Conservation (phyloP, 2,888 invertebrate species). For the Diadegma fenestrale region DNA sequence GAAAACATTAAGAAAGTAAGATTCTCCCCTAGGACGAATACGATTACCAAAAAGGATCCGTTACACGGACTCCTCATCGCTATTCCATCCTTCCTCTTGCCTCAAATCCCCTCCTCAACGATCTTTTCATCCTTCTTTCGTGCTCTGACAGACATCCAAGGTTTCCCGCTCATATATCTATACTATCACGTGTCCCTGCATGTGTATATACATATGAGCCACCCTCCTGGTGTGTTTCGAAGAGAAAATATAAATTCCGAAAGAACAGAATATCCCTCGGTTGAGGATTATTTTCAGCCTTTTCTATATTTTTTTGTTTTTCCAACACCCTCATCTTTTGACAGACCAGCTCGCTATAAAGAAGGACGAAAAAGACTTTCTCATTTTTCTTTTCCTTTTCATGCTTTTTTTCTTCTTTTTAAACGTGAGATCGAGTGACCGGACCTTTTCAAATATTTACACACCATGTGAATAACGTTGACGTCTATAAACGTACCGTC, state of each 20-base stretch:
- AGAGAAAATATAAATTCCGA: slow-evolving; percentile 49
- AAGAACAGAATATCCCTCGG: slow-evolving; percentile 45
- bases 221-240: slow-evolving; percentile 19
- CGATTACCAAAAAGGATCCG: slow-evolving; percentile 51
- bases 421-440: slow-evolving; percentile 19
- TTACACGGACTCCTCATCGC: slow-evolving; percentile 48
- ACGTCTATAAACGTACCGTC: background rate
- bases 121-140: slow-evolving; percentile 1
- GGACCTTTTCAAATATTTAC: slow-evolving; percentile 59
- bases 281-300: slow-evolving; percentile 22
- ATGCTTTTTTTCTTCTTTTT: background rate
- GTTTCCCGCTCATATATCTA: slow-evolving; percentile 32
- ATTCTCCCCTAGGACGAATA: slow-evolving; percentile 56
- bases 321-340: slow-evolving; percentile 29
- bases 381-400: slow-evolving; percentile 1
- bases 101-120: background rate
- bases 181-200: slow-evolving; percentile 11
- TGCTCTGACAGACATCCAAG: slow-evolving; percentile 48
- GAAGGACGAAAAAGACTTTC: slow-evolving; percentile 1
- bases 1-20: slow-evolving; percentile 18
- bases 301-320: slow-evolving; percentile 26
- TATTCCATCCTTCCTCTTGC: slow-evolving; percentile 10
- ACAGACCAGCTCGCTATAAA: background rate
- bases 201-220: background rate
- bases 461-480: slow-evolving; percentile 34